A percentile compares a stretch with the other conserved stretches of the same genome.
Evolutionary conservation across 2,888 invertebrate species (phyloP).

Genomic region (Drosophila eohydei): DNA sequence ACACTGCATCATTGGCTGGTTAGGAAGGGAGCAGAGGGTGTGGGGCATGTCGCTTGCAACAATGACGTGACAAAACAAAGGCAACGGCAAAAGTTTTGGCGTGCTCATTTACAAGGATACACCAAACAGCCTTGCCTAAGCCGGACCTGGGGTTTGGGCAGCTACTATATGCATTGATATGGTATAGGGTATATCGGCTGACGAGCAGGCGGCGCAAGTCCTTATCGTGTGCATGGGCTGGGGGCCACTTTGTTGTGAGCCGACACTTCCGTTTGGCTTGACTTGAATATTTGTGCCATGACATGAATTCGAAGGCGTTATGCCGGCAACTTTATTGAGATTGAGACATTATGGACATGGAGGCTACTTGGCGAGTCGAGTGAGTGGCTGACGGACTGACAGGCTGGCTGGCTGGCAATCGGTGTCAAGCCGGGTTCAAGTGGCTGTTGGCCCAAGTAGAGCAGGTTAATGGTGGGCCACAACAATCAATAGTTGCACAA

Average conservation of each 20-base stretch:
- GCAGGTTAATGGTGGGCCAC: conserved; percentile 70
- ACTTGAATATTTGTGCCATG: conserved; percentile 78
- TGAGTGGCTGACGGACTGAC: conserved; percentile 49
- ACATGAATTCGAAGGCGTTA: conserved; percentile 70
- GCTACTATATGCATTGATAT: conserved; percentile 38
- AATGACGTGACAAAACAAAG: conserved; percentile 74
- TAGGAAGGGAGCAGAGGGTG: background rate
- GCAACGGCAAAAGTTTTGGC: conserved; percentile 64
- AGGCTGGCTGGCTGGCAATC: conserved; percentile 44
- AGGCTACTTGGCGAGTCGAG: conserved; percentile 64
- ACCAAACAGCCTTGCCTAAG: conserved; percentile 50
- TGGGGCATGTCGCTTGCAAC: conserved; percentile 39
- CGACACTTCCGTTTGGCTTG: conserved; percentile 75
- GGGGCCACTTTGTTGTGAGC: conserved; percentile 71
- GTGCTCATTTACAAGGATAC: conserved; percentile 75
- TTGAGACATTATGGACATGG: conserved; percentile 79
- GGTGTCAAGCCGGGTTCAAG: conserved; percentile 66
- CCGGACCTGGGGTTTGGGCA: conserved; percentile 20
- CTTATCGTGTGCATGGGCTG: conserved; percentile 29
- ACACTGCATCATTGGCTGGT: conserved; percentile 44
- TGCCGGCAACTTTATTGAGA: conserved; percentile 73
- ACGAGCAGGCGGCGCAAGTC: conserved; percentile 4
- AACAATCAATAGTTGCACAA: conserved; percentile 63
- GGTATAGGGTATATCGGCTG: conserved; percentile 15
- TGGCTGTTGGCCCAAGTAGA: conserved; percentile 68